Conservation (phyloP, 2,113 vertebrate species). For the Heterocephalus glaber region DNA sequence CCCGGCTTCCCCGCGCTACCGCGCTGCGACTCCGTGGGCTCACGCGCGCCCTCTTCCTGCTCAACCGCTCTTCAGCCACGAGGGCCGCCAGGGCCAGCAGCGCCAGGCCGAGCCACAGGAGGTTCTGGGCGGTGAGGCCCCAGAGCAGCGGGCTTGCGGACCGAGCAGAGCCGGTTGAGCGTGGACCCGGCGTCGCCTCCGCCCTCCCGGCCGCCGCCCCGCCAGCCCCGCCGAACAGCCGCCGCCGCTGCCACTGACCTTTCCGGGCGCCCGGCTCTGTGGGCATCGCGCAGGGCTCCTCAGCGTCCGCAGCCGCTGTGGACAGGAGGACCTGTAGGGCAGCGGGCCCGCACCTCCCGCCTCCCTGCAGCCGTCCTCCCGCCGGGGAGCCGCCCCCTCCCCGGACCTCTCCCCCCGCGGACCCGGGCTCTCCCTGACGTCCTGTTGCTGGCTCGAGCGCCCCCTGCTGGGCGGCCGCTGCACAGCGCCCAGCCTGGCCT, state of each 20-base stretch:
- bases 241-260: not conserved
- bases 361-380: no score
- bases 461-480: no score
- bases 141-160: not conserved
- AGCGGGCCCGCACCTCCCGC: no score
- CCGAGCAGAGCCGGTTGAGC: not conserved
- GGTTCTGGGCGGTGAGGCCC: not conserved
- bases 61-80: not conserved
- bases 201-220: not conserved
- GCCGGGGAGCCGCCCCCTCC: no score
- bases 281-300: not conserved
- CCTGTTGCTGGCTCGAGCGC: no score
- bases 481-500: no score
- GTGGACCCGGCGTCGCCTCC: no score
- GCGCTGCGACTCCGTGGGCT: fast-evolving
- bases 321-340: not conserved
- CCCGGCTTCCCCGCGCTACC: fast-evolving
- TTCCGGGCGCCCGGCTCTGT: not conserved
- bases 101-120: slow-evolving; percentile 39
- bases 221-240: not conserved
- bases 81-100: slow-evolving; percentile 49
- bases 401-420: no score
- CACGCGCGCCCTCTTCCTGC: not conserved
- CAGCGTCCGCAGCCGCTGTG: not conserved
- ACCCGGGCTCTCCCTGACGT: no score